Conservation (phyloP, 2,888 invertebrate genomes). For the Sialis fuliginosa region DNA sequence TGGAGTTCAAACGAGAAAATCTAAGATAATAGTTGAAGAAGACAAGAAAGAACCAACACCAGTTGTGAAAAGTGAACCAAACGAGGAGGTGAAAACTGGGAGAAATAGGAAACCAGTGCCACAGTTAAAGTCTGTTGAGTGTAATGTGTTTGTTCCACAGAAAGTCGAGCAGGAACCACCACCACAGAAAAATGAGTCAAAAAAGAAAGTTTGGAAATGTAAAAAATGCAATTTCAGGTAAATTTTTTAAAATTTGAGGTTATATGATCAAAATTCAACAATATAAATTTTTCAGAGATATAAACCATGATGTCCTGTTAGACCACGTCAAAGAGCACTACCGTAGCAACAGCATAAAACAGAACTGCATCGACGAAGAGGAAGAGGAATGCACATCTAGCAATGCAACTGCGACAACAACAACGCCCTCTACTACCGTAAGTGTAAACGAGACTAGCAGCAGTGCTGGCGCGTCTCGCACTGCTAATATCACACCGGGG, state of each 20-base stretch:
- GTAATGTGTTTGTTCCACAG: constrained; percentile 3
- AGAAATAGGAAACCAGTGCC: constrained; percentile 24
- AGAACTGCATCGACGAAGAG: constrained; percentile 5
- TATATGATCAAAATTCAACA: not conserved
- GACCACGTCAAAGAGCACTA: constrained; percentile 50
- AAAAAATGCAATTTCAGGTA: constrained; percentile 79
- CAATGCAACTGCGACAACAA: constrained; percentile 9
- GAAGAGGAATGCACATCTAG: constrained; percentile 7
- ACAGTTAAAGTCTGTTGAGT: constrained; percentile 42
- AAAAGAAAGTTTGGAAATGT: constrained; percentile 53
- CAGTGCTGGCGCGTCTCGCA: constrained; percentile 1
- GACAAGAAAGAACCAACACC: not conserved
- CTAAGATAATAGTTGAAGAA: not conserved
- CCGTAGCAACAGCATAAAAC: constrained; percentile 17
- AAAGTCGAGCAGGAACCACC: too few species aligned
- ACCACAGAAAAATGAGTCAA: too few species aligned
- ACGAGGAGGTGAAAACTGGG: not conserved
- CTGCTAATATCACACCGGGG: constrained; percentile 12
- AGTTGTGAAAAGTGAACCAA: too few species aligned
- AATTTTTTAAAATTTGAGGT: constrained; percentile 16
- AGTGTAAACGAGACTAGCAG: constrained; percentile 23
- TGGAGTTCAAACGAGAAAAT: not conserved
- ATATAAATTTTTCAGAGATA: constrained; percentile 28
- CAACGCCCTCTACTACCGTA: constrained; percentile 29
- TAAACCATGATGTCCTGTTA: constrained; percentile 43